Base-by-base conservation (phyloP, 2,113 vertebrate genomes). In the Tylochromis polylepis region DNA sequence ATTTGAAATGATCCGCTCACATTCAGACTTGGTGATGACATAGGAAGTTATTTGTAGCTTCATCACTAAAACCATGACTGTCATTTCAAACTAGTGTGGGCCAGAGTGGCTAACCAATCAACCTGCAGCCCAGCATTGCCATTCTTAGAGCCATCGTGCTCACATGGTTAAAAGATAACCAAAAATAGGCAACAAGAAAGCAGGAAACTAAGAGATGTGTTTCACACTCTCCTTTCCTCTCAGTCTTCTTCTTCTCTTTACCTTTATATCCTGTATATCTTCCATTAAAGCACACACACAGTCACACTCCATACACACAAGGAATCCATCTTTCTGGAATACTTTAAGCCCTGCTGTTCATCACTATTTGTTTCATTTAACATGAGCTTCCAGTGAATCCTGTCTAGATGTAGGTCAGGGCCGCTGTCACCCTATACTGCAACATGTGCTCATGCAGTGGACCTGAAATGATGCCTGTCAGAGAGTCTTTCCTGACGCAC, bases 351-450 rank as follows among this genome's bases (percentile, higher is more conserved):
- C 16, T 77, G 62, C 18, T 20, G 31, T 41, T 81, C 81, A 84
- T 95, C 92, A 94, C 87, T 53, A 85, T 91, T 89, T 91, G 82
- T 91, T 89, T 89, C 79, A 38, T 79, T 56, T 43, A 82, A 93
- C 95, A 95, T 94, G 94, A 92, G 95, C 85, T 94, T 94, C 67
- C 79, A 93, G 80, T 88, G 82, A 93, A 80, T 94, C 81, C 70
- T 57, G 41, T 86, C 83, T 85, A 89, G 90, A 93, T 83, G 88
- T 79, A 93, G 81, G 88, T 90, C 72, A 65, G 85, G 91, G 70
- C 20, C 11, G 12, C 84, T 84, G 81, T 89, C 90, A 86, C 85
- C 67, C 56, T 67, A 51, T 75, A 51, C 89, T 84, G 88, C 79
- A 86, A 82, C 72, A 72, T 79, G 29, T 7, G 12, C 31, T 78